Evolutionary conservation across 2,113 vertebrate genomes (phyloP), one percentile per base, ranked within the genome.

Genomic region (Uria lomvia): DNA sequence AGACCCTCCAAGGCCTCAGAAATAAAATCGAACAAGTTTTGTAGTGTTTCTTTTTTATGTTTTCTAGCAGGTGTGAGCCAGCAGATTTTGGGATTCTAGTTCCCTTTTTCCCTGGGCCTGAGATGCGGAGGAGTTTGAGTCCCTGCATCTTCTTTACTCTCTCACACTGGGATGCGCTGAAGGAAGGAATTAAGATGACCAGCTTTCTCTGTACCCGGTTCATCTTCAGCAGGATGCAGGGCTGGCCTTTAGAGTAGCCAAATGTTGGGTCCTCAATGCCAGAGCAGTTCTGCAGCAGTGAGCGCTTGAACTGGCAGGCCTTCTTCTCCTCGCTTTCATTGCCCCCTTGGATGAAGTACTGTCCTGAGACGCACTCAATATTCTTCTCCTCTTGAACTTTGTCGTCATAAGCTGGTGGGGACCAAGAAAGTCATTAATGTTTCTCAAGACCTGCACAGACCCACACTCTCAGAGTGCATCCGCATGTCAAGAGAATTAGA

Each of bases 161-260:
- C 10, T 42, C 34, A n/a, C 15, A 18, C 55, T 65, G 63, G 49
- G 30, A 27, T 21, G 59, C 45, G 49, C 36, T 22, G 72, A 77
- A 88, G 43, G 50, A 91, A 49, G n/a, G 60, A 65, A 23, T 11
- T 29, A 23, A 36, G 70, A n/a, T 0, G 3, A 49, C 5, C 1
- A 1, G 13, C 13, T 77, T 67, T 72, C 18, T 76, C 42, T 72
- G 63, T 98, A 99, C 99, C 98, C 99, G 95, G 96, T 99, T 99
- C 99, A 99, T 99, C 97, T 99, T 99, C 62, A 99, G 98, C 72
- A 99, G 97, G 95, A 99, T 96, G 95, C 99, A 99, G 75, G 99
- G 99, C 92, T 98, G 99, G 94, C 99, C 99, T 88, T 95, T 96
- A 24, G 99, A 98, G 96, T 99, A 99, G 96, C 99, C 99, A 93